A percentile compares a stretch with the other conserved stretches of the same genome.
phyloP scores from a whole-genome alignment of 2,797 vertebrate species.

The Sebastes kiyomatsui region DNA sequence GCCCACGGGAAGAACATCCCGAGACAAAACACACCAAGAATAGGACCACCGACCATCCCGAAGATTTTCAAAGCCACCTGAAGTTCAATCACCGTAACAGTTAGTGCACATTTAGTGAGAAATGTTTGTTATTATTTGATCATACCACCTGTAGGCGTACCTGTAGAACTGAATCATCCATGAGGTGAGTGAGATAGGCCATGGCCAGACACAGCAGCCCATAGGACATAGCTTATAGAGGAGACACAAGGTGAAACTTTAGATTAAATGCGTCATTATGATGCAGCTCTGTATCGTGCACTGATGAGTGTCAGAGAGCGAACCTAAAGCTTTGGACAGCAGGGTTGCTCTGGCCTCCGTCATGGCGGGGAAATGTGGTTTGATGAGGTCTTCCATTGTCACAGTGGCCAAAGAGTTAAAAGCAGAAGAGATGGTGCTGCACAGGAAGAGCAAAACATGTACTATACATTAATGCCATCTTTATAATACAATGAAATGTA shows the following conservation, averaged over 20 bases:
- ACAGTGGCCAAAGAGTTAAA: slow-evolving; percentile 93
- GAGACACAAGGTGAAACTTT: slow-evolving; percentile 13
- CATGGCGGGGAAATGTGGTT: slow-evolving; percentile 83
- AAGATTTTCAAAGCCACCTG: slow-evolving; percentile 95
- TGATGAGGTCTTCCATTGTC: slow-evolving; percentile 92
- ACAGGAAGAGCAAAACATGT: neutral
- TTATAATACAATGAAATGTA: neutral
- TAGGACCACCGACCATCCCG: slow-evolving; percentile 92
- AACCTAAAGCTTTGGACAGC: slow-evolving; percentile 88
- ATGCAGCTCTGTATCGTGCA: neutral
- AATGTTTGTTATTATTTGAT: neutral
- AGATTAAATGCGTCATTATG: neutral
- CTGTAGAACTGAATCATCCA: slow-evolving; percentile 88
- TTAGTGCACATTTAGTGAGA: neutral
- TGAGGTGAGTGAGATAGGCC: slow-evolving; percentile 88
- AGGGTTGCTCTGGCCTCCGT: slow-evolving; percentile 82
- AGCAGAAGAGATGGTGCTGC: slow-evolving; percentile 91
- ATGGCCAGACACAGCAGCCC: slow-evolving; percentile 90
- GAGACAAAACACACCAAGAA: slow-evolving; percentile 90
- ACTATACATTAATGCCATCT: neutral
- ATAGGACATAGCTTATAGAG: slow-evolving; percentile 82
- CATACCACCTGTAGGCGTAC: slow-evolving; percentile 48
- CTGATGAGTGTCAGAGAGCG: slow-evolving; percentile 14
- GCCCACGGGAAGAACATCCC: slow-evolving; percentile 93
- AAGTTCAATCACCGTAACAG: neutral